Evolutionary conservation across 2,113 vertebrate genomes (phyloP).

Genomic region (Puffinus mauretanicus): DNA sequence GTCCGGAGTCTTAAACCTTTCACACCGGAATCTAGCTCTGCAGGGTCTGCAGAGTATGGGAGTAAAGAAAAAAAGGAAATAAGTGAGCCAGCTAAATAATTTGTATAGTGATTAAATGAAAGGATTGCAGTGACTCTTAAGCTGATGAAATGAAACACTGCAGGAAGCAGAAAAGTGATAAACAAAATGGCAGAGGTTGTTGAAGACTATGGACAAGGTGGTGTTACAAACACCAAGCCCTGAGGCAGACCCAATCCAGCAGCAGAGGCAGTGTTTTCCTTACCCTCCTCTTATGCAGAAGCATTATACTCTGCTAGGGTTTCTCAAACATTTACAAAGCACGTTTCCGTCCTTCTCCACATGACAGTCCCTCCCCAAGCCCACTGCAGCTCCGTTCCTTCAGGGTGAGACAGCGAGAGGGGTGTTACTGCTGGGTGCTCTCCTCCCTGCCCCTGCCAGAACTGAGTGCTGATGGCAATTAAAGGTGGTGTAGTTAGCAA

Average conservation of each 20-base stretch:
- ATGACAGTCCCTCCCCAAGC: background rate
- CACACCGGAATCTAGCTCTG: constrained; percentile 13
- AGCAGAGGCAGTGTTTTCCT: background rate
- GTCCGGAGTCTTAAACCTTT: constrained; percentile 37
- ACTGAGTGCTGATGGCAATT: background rate
- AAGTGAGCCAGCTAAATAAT: constrained; percentile 18
- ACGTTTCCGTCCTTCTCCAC: background rate
- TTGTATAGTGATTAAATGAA: constrained; percentile 35
- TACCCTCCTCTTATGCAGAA: background rate
- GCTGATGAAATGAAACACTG: constrained; percentile 9
- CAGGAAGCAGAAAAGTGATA: constrained; percentile 40
- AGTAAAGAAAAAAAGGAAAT: constrained; percentile 17
- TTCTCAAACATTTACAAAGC: background rate
- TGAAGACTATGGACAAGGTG: background rate
- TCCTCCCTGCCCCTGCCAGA: background rate
- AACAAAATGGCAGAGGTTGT: constrained; percentile 25
- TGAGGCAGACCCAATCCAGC: background rate
- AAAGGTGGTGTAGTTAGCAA: background rate
- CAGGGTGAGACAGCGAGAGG: background rate
- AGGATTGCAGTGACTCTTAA: background rate
- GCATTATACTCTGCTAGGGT: background rate
- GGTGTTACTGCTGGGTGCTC: background rate
- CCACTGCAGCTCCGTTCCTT: background rate
- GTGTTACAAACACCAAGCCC: background rate
- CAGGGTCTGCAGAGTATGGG: background rate